Base-by-base conservation (phyloP, 2,113 vertebrate species). In the Macquaria australasica region DNA sequence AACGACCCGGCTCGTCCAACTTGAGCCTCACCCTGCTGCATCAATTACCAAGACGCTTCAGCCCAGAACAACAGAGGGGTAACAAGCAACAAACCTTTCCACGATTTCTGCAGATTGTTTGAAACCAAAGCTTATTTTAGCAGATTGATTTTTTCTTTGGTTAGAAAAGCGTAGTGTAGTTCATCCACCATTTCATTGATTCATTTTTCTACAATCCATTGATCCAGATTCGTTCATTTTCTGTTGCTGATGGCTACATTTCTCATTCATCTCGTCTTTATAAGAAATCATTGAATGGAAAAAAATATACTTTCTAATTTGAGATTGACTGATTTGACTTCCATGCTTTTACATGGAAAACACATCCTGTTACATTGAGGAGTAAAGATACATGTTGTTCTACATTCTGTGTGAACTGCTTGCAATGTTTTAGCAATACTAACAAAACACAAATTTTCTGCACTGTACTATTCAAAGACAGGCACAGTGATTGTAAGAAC, bases 391-490 rank as follows among this genome's bases (percentile, higher is more conserved):
- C 15, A 43, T 51, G 28, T 28, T 63, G 74, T 82, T 79, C 3
- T 72, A 20, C 39, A 43, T 23, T 72, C 10, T 59, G 28, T 79
- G n/a, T 76, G 20, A 67, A 31, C 53, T 34, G 50, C 59, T 72
- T 72, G 28, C 66, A 73, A 28, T 77, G 53, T 73, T 76, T 72
- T 18, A 73, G 45, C 53, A 67, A 56, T 7, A 37, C 14, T 55
- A 9, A 53, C 55, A 73, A 51, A 76, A 39, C n/a, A 64, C 14
- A 51, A 48, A 45, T 23, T 72, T 45, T 73, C n/a, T 73, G 14
- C 58, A 67, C 31, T 73, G 48, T 73, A 50, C 28, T 53, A 66
- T 62, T 89, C 51, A 84, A 89, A 87, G n/a, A 8, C 34, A 59
- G 39, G 45, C 25, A 43, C 51, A 21, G 34, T 64, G 56, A 66